Conservation (phyloP, 2,797 vertebrate genomes). For the Hydrocynus forskahlii region DNA sequence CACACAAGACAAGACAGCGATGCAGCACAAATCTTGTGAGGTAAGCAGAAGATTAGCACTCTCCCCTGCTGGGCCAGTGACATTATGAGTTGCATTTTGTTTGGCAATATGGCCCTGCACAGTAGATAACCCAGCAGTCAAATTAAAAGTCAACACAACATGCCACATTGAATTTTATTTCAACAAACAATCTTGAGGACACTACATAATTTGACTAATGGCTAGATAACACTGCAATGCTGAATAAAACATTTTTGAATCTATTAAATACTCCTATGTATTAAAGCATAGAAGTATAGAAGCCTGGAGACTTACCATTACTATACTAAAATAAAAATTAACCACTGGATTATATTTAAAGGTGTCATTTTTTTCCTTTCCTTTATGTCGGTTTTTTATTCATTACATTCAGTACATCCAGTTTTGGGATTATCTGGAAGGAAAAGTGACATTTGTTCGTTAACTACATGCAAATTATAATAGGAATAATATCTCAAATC, state of each 20-base stretch:
- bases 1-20: not conserved
- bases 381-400: not conserved
- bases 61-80: constrained; percentile 48
- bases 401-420: not conserved
- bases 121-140: constrained; percentile 57
- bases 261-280: not conserved
- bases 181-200: constrained; percentile 43
- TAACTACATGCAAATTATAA: not conserved
- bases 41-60: constrained; percentile 43
- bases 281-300: not conserved
- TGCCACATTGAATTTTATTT: constrained; percentile 59
- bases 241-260: not conserved
- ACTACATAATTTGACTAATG: constrained; percentile 16
- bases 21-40: constrained; percentile 45
- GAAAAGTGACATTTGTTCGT: not conserved
- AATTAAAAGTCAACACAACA: constrained; percentile 55
- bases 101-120: constrained; percentile 62
- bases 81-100: constrained; percentile 61
- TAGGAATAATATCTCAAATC: not conserved
- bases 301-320: too few species aligned
- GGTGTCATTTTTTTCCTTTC: not conserved
- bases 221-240: constrained; percentile 3
- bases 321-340: too few species aligned
- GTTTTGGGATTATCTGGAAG: not conserved
- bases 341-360: not conserved